Percentiles rank a stretch among this genome's conserved stretches.
These are phyloP conservation scores for Ctenomys sociabilis DNA, from an alignment of 2,113 vertebrate species.

Conservation along the genomic window DNA sequence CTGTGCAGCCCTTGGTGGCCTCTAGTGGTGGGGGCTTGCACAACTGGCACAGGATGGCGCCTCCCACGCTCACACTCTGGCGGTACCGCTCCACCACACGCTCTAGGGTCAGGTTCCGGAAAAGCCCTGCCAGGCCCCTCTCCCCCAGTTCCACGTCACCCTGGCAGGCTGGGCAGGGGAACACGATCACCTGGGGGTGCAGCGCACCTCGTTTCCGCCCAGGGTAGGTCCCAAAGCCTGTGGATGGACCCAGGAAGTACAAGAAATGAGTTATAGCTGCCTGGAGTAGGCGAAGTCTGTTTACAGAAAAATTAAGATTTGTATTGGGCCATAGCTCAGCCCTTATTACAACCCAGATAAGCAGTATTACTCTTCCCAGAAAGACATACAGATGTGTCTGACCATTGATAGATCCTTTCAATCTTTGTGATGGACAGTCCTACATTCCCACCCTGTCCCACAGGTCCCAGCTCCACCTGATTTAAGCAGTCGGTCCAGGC, in stretches of 20 bases:
- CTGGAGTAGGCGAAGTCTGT: not conserved
- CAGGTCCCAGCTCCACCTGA: slow-evolving; percentile 86
- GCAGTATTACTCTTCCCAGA: not conserved
- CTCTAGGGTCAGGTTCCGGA: slow-evolving; percentile 97
- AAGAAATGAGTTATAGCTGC: slow-evolving; percentile 24
- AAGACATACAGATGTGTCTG: slow-evolving; percentile 7
- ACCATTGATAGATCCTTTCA: not conserved
- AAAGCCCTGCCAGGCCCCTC: slow-evolving; percentile 92
- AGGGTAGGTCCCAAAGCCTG: slow-evolving; percentile 95
- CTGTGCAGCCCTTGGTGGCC: slow-evolving; percentile 97
- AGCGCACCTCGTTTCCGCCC: slow-evolving; percentile 90
- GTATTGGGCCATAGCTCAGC: not conserved
- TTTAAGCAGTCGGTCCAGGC: slow-evolving; percentile 93
- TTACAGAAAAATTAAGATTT: slow-evolving; percentile 26
- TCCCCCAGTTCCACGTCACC: slow-evolving; percentile 95
- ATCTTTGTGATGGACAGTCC: accelerated
- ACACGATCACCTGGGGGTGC: slow-evolving; percentile 90
- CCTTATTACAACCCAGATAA: not conserved
- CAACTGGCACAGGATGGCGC: slow-evolving; percentile 95
- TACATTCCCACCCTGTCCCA: accelerated
- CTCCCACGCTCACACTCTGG: slow-evolving; percentile 86
- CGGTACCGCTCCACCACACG: slow-evolving; percentile 95
- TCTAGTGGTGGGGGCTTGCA: slow-evolving; percentile 95
- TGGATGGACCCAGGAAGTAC: not conserved
- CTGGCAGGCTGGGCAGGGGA: slow-evolving; percentile 95